Conservation (phyloP, 2,888 invertebrate species). For the Troides oblongomaculatus region DNA sequence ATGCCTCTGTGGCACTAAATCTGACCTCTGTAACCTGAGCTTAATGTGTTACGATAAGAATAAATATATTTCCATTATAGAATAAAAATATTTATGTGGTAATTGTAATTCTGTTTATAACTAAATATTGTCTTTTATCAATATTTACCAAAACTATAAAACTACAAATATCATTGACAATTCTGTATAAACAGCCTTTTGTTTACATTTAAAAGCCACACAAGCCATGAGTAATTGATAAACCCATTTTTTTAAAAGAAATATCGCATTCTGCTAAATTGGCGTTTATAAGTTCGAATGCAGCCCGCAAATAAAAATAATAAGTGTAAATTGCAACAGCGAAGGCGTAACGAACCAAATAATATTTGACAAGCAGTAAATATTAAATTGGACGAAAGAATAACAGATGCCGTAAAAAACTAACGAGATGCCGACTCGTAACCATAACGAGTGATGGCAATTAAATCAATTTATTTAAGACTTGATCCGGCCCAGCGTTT, state of each 20-base stretch:
- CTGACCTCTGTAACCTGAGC: no score
- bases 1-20: no score
- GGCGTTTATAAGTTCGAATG: slow-evolving; percentile 40
- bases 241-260: background rate
- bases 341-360: slow-evolving; percentile 56
- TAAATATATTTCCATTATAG: no score
- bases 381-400: slow-evolving; percentile 65
- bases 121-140: no score
- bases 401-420: slow-evolving; percentile 53
- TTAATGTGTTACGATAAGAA: no score
- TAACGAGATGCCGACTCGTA: slow-evolving; percentile 48
- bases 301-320: slow-evolving; percentile 60
- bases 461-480: slow-evolving; percentile 35
- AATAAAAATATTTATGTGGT: no score
- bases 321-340: slow-evolving; percentile 45
- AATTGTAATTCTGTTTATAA: no score
- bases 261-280: slow-evolving; percentile 11
- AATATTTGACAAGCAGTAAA: slow-evolving; percentile 71
- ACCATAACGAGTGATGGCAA: slow-evolving; percentile 60
- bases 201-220: background rate
- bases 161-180: no score
- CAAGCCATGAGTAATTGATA: background rate
- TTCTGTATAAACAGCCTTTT: background rate
- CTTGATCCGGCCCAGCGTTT: background rate
- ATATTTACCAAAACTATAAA: no score